Evolutionary conservation across 2,888 invertebrate species (phyloP).

Genomic region (Lithosia quadra): DNA sequence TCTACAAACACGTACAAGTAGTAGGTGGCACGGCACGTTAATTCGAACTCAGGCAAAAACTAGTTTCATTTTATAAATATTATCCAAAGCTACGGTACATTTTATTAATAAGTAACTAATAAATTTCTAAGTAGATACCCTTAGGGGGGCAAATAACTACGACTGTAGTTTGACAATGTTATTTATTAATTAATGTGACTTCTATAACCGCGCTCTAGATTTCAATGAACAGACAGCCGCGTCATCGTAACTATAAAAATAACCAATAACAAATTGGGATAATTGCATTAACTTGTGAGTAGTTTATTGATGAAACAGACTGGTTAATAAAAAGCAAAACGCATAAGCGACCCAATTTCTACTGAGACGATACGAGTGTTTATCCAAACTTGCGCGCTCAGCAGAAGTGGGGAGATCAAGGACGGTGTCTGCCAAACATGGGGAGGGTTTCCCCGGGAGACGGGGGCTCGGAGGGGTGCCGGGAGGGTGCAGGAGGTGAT

Average conservation of each 20-base stretch:
- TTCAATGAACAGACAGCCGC: not conserved
- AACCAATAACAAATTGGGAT: not conserved
- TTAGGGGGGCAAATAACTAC: too few species aligned
- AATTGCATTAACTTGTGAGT: slow-evolving; percentile 31
- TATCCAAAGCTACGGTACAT: not conserved
- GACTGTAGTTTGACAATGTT: too few species aligned
- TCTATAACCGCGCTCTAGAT: not conserved
- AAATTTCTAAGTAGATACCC: too few species aligned
- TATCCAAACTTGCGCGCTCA: slow-evolving; percentile 82
- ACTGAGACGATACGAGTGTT: slow-evolving; percentile 81
- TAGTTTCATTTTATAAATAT: not conserved
- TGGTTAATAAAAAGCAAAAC: slow-evolving; percentile 64
- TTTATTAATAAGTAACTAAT: not conserved
- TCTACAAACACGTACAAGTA: slow-evolving; percentile 3
- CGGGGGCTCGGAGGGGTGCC: slow-evolving; percentile 54
- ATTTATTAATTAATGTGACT: not conserved
- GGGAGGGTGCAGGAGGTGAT: slow-evolving; percentile 60
- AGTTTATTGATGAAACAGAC: slow-evolving; percentile 54
- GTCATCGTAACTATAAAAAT: not conserved
- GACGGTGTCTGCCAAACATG: slow-evolving; percentile 86
- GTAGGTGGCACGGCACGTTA: not conserved
- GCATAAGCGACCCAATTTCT: slow-evolving; percentile 83
- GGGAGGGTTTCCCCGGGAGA: slow-evolving; percentile 85
- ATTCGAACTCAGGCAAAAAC: not conserved
- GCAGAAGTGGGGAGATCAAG: slow-evolving; percentile 83